These are phyloP conservation scores for Tetramorium parvispinum DNA, from an alignment of 1,140 invertebrate genomes.

Conservation along the genomic window DNA sequence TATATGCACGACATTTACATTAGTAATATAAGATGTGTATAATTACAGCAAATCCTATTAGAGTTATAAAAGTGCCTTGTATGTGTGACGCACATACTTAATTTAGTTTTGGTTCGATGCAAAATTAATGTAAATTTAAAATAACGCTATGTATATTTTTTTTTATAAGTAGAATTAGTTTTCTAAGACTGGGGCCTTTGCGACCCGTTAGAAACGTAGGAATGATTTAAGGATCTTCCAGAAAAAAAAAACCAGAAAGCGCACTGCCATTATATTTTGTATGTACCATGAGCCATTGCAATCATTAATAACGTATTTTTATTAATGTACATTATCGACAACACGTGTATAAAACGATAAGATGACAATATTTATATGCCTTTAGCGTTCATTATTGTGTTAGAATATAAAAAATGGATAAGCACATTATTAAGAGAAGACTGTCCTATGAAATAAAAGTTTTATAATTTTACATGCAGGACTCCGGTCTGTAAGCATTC, in stretches of 20 bases:
- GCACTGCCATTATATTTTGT: conserved; percentile 79
- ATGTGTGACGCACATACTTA: neutral
- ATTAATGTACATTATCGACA: conserved; percentile 62
- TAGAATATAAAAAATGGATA: conserved; percentile 36
- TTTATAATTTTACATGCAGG: conserved; percentile 78
- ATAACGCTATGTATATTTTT: conserved; percentile 46
- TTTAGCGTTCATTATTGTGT: conserved; percentile 7
- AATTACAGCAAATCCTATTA: conserved; percentile 24
- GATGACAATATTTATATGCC: conserved; percentile 66
- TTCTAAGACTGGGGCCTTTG: conserved; percentile 76
- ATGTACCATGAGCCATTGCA: conserved; percentile 60
- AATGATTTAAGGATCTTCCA: conserved; percentile 64
- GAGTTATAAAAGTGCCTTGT: neutral
- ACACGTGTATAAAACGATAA: conserved; percentile 67
- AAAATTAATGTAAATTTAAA: neutral
- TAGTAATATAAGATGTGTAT: conserved; percentile 1
- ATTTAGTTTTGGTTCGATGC: neutral
- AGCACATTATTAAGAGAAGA: conserved; percentile 69
- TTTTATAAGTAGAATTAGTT: conserved; percentile 69
- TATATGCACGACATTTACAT: conserved; percentile 19
- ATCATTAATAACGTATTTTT: conserved; percentile 71
- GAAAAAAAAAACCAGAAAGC: conserved; percentile 74
- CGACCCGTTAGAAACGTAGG: conserved; percentile 61
- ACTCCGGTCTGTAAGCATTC: neutral
- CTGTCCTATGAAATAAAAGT: conserved; percentile 78